Evolutionary conservation across 2,113 vertebrate species (phyloP).

Genomic region (Ctenomys sociabilis): DNA sequence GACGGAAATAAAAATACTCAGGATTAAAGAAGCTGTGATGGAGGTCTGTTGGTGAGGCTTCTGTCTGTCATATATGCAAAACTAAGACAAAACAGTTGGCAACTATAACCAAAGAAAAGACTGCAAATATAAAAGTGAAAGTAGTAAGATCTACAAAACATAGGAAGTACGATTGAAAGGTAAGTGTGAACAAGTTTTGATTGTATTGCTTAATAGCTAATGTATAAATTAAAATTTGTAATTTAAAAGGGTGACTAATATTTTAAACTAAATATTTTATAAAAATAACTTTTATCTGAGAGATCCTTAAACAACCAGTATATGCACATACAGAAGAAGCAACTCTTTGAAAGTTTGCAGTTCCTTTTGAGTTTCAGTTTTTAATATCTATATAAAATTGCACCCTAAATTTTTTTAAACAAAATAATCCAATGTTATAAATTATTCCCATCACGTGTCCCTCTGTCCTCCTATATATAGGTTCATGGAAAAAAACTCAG

Average conservation of each 20-base stretch:
- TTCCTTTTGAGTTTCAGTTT: constrained; percentile 30
- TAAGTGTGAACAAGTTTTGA: constrained; percentile 22
- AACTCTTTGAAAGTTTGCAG: background rate
- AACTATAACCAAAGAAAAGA: background rate
- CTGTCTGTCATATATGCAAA: background rate
- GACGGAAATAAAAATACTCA: background rate
- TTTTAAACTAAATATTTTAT: background rate
- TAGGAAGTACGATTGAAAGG: background rate
- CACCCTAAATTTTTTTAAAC: constrained; percentile 18
- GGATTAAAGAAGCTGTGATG: background rate
- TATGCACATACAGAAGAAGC: background rate
- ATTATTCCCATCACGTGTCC: background rate
- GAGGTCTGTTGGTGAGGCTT: background rate
- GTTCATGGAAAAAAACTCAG: background rate
- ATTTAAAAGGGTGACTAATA: background rate
- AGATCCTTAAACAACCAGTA: background rate
- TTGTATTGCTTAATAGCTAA: background rate
- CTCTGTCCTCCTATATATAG: background rate
- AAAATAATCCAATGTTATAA: background rate
- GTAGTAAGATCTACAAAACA: background rate
- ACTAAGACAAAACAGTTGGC: background rate
- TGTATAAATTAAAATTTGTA: background rate
- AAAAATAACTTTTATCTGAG: background rate
- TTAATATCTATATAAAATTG: constrained; percentile 8
- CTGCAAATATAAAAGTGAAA: constrained; percentile 2